These are phyloP conservation scores for Muntiacus reevesi DNA, from an alignment of 2,113 vertebrate genomes.

Conservation along the genomic window DNA sequence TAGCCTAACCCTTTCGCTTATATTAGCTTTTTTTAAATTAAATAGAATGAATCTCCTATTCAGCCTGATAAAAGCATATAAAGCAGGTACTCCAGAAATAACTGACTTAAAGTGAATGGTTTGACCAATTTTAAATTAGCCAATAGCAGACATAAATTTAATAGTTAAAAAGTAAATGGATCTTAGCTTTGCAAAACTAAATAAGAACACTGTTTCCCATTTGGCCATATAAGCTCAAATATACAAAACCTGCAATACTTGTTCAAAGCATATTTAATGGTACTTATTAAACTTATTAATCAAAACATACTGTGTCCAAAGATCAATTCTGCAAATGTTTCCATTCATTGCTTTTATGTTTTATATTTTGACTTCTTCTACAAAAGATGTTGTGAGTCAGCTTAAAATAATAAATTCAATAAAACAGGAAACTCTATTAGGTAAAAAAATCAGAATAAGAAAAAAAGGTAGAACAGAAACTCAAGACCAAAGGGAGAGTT, in stretches of 20 bases:
- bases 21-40: not conserved
- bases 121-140: not conserved
- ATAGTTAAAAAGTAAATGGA: not conserved
- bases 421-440: conserved; percentile 4
- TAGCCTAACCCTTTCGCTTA: not conserved
- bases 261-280: conserved; percentile 16
- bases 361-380: conserved; percentile 8
- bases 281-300: conserved; percentile 9
- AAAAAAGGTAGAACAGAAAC: conserved; percentile 15
- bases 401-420: conserved; percentile 40
- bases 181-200: conserved; percentile 4
- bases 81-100: not conserved
- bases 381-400: conserved; percentile 33
- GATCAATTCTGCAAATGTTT: not conserved
- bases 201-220: not conserved
- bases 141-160: not conserved
- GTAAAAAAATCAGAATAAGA: conserved; percentile 24
- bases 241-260: not conserved
- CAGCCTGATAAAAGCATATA: not conserved
- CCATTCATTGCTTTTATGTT: conserved; percentile 7
- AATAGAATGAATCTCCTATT: not conserved
- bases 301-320: not conserved
- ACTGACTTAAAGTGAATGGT: not conserved
- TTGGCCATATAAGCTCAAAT: not conserved
- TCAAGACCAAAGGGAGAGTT: not conserved